These are phyloP conservation scores for Pristionchus mayeri DNA, from an alignment of 2,888 invertebrate species.

Conservation along the genomic window DNA sequence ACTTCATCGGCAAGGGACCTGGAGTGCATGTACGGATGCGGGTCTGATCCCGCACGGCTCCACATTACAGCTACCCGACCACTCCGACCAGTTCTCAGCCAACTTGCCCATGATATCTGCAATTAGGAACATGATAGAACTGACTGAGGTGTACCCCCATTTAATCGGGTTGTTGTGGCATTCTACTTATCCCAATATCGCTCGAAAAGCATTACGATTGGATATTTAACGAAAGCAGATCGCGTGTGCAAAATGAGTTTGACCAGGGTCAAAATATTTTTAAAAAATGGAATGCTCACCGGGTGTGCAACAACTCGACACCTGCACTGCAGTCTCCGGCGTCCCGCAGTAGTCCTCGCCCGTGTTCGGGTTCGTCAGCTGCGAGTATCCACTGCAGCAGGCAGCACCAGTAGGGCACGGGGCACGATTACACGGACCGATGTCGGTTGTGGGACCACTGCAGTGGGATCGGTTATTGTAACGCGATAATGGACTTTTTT, in stretches of 20 bases:
- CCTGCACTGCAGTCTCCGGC: background rate
- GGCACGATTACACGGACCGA: background rate
- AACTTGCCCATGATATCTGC: background rate
- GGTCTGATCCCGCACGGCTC: slow-evolving; percentile 24
- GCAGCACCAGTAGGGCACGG: background rate
- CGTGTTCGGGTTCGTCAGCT: background rate
- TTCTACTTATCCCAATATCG: no score
- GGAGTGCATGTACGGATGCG: background rate
- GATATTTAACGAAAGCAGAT: no score
- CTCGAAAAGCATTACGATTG: no score
- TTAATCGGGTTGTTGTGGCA: no score
- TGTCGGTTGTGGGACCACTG: slow-evolving; percentile 6
- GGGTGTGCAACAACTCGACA: background rate
- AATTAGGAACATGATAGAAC: no score
- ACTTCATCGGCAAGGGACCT: background rate
- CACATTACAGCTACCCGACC: background rate
- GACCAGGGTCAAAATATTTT: no score
- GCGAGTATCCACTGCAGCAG: background rate
- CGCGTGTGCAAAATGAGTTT: no score
- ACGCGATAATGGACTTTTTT: no score
- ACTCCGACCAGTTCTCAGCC: slow-evolving; percentile 2
- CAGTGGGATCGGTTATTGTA: no score
- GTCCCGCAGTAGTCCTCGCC: slow-evolving; percentile 1
- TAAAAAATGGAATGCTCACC: no score
- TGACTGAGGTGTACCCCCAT: no score